Evolutionary conservation across 2,888 invertebrate species (phyloP).

Genomic region (Hirtodrosophila histrioides): DNA sequence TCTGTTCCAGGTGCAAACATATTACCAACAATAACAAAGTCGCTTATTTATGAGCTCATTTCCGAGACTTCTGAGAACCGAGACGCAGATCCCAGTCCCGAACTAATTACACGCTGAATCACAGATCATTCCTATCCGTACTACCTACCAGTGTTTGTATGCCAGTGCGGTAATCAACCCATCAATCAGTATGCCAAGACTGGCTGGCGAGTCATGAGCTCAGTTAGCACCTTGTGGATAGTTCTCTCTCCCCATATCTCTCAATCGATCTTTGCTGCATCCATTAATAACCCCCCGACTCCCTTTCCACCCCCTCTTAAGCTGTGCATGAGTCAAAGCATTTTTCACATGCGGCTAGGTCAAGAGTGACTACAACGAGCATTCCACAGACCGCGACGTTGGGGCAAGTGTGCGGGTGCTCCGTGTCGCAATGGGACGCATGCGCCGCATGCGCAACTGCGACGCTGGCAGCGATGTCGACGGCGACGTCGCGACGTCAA

Average conservation of each 20-base stretch:
- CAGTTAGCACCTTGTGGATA: slow-evolving; percentile 45
- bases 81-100: slow-evolving; percentile 52
- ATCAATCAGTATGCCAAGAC: slow-evolving; percentile 62
- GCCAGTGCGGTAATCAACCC: slow-evolving; percentile 56
- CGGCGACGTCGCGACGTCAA: slow-evolving; percentile 11
- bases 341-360: slow-evolving; percentile 71
- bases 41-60: slow-evolving; percentile 73
- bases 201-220: slow-evolving; percentile 48
- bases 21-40: slow-evolving; percentile 50
- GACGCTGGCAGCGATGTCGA: background rate
- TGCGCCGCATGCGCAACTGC: slow-evolving; percentile 5
- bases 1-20: slow-evolving; percentile 38
- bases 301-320: background rate
- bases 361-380: slow-evolving; percentile 58
- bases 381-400: slow-evolving; percentile 34
- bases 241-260: slow-evolving; percentile 27
- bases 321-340: slow-evolving; percentile 50
- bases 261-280: slow-evolving; percentile 32
- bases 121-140: slow-evolving; percentile 36
- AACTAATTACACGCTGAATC: slow-evolving; percentile 67
- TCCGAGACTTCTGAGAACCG: slow-evolving; percentile 42
- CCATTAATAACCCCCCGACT: slow-evolving; percentile 23
- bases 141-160: slow-evolving; percentile 17
- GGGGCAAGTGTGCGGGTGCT: slow-evolving; percentile 22
- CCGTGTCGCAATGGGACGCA: slow-evolving; percentile 34